A percentile compares a stretch with the other conserved stretches of the same genome.
Conservation (phyloP, 2,797 vertebrate species). For the Silurus aristotelis region DNA sequence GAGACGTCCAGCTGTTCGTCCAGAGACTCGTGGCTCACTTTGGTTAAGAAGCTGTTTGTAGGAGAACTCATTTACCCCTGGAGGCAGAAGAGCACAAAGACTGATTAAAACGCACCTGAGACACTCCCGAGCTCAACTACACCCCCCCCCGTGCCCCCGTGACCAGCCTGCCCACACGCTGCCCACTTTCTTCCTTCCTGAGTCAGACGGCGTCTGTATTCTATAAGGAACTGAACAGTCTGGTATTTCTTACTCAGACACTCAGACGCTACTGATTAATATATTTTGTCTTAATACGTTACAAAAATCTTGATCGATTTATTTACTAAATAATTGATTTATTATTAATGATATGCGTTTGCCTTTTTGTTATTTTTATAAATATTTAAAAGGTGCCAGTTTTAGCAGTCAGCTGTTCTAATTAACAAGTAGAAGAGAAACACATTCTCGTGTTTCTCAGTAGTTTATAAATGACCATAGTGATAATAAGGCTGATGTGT, state of each 20-base stretch:
- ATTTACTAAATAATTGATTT: not conserved
- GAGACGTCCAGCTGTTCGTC: conserved; percentile 89
- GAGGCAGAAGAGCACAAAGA: conserved; percentile 87
- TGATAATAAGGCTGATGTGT: not conserved
- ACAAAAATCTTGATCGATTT: not conserved
- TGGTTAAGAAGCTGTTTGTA: conserved; percentile 90
- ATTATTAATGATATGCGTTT: not conserved
- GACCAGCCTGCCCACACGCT: not conserved
- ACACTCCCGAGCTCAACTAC: not conserved
- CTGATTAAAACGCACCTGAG: conserved; percentile 68
- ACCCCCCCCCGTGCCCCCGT: not conserved
- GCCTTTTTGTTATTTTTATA: not conserved
- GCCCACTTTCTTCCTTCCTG: not conserved
- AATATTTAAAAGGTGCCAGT: not conserved
- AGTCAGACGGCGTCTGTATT: no score
- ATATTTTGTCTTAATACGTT: conserved; percentile 11
- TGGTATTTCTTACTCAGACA: conserved; percentile 1
- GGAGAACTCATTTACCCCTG: conserved; percentile 96
- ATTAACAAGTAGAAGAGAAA: not conserved
- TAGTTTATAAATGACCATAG: no score
- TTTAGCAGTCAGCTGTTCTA: not conserved
- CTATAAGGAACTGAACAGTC: not conserved
- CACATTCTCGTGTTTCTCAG: no score
- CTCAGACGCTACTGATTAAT: not conserved
- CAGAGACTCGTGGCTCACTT: conserved; percentile 85